Evolutionary conservation across 2,113 vertebrate species (phyloP).

Genomic region (Megaceryle torquata): DNA sequence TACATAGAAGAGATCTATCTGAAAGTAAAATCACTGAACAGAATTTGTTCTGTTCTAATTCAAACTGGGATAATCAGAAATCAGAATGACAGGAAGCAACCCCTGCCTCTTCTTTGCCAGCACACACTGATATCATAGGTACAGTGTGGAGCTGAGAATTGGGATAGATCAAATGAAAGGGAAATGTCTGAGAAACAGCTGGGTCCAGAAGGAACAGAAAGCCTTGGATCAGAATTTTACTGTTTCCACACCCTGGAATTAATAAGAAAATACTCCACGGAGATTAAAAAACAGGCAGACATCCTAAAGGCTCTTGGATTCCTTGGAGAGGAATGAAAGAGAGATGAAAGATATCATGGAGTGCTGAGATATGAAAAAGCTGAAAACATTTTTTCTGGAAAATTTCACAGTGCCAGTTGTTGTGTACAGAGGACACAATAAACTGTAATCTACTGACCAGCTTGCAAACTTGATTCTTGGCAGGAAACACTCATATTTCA

Average conservation of each 20-base stretch:
- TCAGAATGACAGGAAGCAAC: neutral
- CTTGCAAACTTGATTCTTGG: neutral
- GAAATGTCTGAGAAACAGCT: neutral
- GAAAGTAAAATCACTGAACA: too few relatives aligned
- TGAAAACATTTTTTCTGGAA: neutral
- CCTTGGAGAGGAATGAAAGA: neutral
- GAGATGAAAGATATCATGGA: neutral
- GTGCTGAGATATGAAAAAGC: neutral
- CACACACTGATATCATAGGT: accelerated
- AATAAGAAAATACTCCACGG: neutral
- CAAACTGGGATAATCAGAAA: neutral
- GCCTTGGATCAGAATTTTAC: neutral
- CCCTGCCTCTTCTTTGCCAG: neutral
- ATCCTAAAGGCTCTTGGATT: neutral
- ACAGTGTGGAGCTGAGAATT: neutral
- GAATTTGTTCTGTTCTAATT: too few relatives aligned
- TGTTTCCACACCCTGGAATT: neutral
- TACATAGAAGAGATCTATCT: too few relatives aligned
- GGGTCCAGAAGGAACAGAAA: neutral
- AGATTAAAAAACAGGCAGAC: neutral
- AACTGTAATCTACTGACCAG: neutral
- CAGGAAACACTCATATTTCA: neutral
- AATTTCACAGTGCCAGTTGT: neutral
- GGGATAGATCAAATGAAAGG: neutral
- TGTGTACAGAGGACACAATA: neutral